A percentile compares a stretch with the other conserved stretches of the same genome.
Evolutionary conservation across 2,797 vertebrate species (phyloP).

Genomic region (Halcyon smyrnensis): DNA sequence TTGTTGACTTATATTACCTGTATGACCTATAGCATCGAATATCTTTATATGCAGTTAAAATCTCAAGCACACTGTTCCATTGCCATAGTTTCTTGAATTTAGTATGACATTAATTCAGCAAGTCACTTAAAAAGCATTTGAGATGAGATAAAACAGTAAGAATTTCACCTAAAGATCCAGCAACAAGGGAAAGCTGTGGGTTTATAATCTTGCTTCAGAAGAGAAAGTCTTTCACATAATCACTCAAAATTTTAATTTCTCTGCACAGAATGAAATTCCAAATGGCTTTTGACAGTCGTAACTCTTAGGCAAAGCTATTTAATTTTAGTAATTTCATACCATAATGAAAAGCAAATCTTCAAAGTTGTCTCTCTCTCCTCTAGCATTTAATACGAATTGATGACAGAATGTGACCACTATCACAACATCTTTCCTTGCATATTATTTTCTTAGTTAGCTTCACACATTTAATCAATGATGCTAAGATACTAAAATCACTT

Average conservation of each 20-base stretch:
- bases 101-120: conserved; percentile 16
- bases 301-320: conserved; percentile 68
- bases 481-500: neutral
- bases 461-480: conserved; percentile 49
- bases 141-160: conserved; percentile 16
- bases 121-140: conserved; percentile 38
- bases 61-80: neutral
- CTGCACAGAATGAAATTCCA: conserved; percentile 69
- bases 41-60: conserved; percentile 7
- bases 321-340: conserved; percentile 61
- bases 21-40: neutral
- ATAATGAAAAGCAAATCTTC: conserved; percentile 73
- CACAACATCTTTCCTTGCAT: conserved; percentile 14
- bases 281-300: conserved; percentile 68
- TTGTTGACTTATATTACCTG: neutral
- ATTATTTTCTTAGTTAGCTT: conserved; percentile 63
- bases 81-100: conserved; percentile 12
- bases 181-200: conserved; percentile 4
- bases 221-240: conserved; percentile 42
- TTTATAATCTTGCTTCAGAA: conserved; percentile 51
- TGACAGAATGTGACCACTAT: conserved; percentile 49
- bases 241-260: conserved; percentile 71
- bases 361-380: conserved; percentile 41
- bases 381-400: conserved; percentile 58
- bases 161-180: conserved; percentile 23